Evolutionary conservation across 1,140 invertebrate species (phyloP).

Genomic region (Diabrotica undecimpunctata): DNA sequence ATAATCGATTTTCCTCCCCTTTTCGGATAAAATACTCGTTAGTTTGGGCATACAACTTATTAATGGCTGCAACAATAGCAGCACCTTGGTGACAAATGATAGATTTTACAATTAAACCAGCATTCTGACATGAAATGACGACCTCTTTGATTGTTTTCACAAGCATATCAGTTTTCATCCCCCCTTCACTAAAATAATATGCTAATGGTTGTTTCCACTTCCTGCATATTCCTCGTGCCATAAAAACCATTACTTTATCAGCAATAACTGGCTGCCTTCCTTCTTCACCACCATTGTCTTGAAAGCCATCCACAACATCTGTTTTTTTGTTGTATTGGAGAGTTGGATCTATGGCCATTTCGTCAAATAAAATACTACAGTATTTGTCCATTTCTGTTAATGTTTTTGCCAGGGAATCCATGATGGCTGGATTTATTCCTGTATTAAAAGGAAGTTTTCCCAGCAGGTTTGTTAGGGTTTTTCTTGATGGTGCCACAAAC

Average conservation of each 20-base stretch:
- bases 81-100: constrained; percentile 15
- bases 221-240: constrained; percentile 14
- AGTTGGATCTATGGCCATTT: constrained; percentile 21
- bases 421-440: constrained; percentile 34
- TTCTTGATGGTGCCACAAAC: constrained; percentile 28
- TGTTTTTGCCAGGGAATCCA: constrained; percentile 19
- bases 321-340: constrained; percentile 1
- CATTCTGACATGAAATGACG: neutral
- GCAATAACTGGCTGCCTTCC: constrained; percentile 10
- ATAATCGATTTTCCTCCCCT: constrained; percentile 9
- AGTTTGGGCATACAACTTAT: neutral
- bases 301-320: constrained; percentile 17
- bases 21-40: neutral
- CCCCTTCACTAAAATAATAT: neutral
- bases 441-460: constrained; percentile 31
- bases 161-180: neutral
- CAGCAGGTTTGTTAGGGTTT: constrained; percentile 31
- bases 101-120: constrained; percentile 6
- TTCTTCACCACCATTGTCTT: constrained; percentile 15
- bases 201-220: constrained; percentile 19
- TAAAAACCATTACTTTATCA: constrained; percentile 20
- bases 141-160: constrained; percentile 4
- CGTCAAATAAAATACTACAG: constrained; percentile 28
- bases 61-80: constrained; percentile 14
- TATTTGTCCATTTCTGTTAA: constrained; percentile 17